Base-by-base conservation (phyloP, 1,140 invertebrate genomes). In the Harpegnathos saltator region DNA sequence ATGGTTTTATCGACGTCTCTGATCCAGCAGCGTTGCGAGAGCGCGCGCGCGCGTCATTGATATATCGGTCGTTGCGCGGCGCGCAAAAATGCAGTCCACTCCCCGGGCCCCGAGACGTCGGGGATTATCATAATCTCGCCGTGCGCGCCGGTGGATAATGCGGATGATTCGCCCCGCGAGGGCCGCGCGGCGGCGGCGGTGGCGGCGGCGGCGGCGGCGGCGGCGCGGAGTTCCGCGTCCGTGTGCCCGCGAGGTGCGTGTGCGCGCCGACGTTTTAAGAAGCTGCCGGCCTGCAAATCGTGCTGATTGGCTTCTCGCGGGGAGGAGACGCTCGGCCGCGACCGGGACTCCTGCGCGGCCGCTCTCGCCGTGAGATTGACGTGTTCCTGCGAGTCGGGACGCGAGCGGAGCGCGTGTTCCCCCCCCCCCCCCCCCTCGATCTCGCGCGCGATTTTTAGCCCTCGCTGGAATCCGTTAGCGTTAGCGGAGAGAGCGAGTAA, bases 51-150 rank as follows among this genome's bases (percentile, higher is more conserved):
- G 15, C 63, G 38, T 44, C 38, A 44, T 87, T 75, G 86, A 74
- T 87, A 63, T 62, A 87, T 81, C 78, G 65, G 12, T 52, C 29
- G 68, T 61, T 75, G 48, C 54, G 59, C 83, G 72, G 73, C 61
- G 68, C 80, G 73, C 62, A 82, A 89, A 83, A 89, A 82, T 84
- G 15, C 56, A 66, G 85, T 75, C 82, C 68, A 80, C 85, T 83
- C 54, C 56, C 52, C 75, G 63, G 17, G 62, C 48, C 9, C 15
- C 52, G 65, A 44, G 38, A 29, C 56, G 44, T 68, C 19, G 48
- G n/a, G 84, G 91, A 92, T 92, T 92, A 92, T 92, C 90, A 90
- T 92, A 92, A 92, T 92, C 91, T 90, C 88, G 89, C 89, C 88
- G 86, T 85, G 87, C 88, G 87, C 88, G 75, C 83, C 63, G 29